Percentiles rank a stretch among this genome's conserved stretches.
phyloP scores from a whole-genome alignment of 1,140 invertebrate genomes.

The Bombyx mandarina region DNA sequence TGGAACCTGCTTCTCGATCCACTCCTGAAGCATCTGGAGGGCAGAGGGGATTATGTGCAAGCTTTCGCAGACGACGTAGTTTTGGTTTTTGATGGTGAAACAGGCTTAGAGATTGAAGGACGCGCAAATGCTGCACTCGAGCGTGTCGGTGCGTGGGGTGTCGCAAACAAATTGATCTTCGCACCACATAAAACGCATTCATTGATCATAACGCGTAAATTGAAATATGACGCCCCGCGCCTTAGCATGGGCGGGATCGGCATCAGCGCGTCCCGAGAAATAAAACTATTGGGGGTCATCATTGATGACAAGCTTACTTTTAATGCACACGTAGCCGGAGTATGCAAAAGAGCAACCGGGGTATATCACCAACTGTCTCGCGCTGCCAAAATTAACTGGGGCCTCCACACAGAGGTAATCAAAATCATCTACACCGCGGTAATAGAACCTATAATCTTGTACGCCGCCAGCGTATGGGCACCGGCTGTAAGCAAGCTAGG shows the following conservation, averaged over 20 bases:
- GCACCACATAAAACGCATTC: slow-evolving; percentile 1
- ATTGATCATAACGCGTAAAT: neutral
- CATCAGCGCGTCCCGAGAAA: slow-evolving; percentile 5
- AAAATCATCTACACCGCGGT: no score
- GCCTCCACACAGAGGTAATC: neutral
- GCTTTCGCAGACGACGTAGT: slow-evolving; percentile 10
- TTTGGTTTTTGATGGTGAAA: neutral
- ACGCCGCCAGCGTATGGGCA: no score
- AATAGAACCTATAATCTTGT: no score
- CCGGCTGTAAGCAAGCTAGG: no score
- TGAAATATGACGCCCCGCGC: neutral
- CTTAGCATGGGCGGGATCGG: neutral
- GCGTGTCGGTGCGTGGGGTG: no score
- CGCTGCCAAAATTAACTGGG: slow-evolving; percentile 6
- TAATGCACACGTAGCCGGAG: slow-evolving; percentile 6
- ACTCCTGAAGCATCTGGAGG: slow-evolving; percentile 1
- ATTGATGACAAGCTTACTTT: slow-evolving; percentile 10
- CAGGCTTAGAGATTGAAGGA: neutral
- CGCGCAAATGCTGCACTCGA: neutral
- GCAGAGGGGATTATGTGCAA: neutral
- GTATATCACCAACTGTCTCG: slow-evolving; percentile 7
- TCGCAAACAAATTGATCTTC: neutral
- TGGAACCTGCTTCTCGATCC: slow-evolving; percentile 9
- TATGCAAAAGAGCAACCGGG: slow-evolving; percentile 1
- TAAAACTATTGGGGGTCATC: slow-evolving; percentile 11